Evolutionary conservation across 2,113 vertebrate genomes (phyloP).

Genomic region (Datnioides undecimradiatus): DNA sequence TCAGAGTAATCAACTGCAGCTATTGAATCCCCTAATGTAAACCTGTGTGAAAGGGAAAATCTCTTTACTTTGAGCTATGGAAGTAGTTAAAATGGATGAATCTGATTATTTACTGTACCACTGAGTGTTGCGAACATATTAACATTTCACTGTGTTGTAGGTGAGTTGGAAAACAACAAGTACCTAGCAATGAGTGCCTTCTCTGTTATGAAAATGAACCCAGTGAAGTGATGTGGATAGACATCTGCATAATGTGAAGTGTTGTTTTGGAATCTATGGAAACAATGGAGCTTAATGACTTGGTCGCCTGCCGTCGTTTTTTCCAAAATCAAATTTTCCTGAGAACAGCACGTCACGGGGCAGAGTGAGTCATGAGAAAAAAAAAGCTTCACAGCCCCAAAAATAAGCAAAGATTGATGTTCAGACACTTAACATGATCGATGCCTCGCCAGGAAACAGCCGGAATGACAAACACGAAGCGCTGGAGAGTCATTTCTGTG

Average conservation of each 20-base stretch:
- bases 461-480: slow-evolving; percentile 50
- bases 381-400: slow-evolving; percentile 17
- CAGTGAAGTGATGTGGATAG: slow-evolving; percentile 20
- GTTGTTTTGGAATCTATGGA: slow-evolving; percentile 56
- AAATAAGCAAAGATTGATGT: slow-evolving; percentile 62
- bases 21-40: slow-evolving; percentile 14
- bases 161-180: not conserved
- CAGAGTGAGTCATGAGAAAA: slow-evolving; percentile 57
- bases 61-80: slow-evolving; percentile 2
- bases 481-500: slow-evolving; percentile 25
- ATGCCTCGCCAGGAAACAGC: slow-evolving; percentile 33
- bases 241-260: slow-evolving; percentile 32
- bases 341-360: slow-evolving; percentile 45
- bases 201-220: slow-evolving; percentile 6
- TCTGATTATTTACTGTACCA: not conserved
- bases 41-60: slow-evolving; percentile 3
- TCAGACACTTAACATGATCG: slow-evolving; percentile 54
- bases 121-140: not conserved
- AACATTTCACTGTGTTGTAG: not conserved
- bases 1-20: slow-evolving; percentile 11
- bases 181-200: not conserved
- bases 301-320: slow-evolving; percentile 45
- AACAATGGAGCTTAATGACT: slow-evolving; percentile 64
- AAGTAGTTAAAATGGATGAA: not conserved
- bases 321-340: slow-evolving; percentile 68